A percentile compares a stretch with the other conserved stretches of the same genome.
Evolutionary conservation across 2,113 vertebrate genomes (phyloP).

Genomic region (Xenopus laevis): DNA sequence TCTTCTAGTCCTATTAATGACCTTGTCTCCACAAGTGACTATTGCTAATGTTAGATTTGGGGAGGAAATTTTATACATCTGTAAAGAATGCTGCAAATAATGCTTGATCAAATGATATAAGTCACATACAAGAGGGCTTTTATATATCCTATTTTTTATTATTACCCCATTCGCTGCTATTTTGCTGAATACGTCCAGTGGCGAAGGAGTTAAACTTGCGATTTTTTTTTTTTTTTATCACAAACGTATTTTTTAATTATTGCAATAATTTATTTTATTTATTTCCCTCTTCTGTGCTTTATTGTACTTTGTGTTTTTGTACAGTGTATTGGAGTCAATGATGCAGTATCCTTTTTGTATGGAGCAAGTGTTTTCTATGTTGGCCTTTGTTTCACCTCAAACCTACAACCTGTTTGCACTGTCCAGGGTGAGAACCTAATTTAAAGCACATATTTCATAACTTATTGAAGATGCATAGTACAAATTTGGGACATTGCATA

Average conservation of each 20-base stretch:
- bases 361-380: conserved; percentile 49
- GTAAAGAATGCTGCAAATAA: conserved; percentile 55
- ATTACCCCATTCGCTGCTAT: background rate
- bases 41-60: conserved; percentile 52
- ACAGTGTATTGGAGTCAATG: conserved; percentile 46
- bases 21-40: conserved; percentile 50
- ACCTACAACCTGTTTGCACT: conserved; percentile 8
- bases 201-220: conserved; percentile 45
- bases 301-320: conserved; percentile 48
- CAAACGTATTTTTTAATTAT: conserved; percentile 51
- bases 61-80: conserved; percentile 50
- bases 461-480: conserved; percentile 32
- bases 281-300: conserved; percentile 52
- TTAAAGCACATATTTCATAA: conserved; percentile 19
- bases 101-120: conserved; percentile 51
- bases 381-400: conserved; percentile 6
- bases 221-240: conserved; percentile 51
- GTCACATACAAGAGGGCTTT: conserved; percentile 51
- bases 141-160: conserved; percentile 40
- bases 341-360: conserved; percentile 52
- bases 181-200: conserved; percentile 12
- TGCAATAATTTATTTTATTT: conserved; percentile 61
- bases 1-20: background rate
- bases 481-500: conserved; percentile 57
- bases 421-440: background rate